Conservation (phyloP, 2,888 invertebrate species). For the Macropis europaea region DNA sequence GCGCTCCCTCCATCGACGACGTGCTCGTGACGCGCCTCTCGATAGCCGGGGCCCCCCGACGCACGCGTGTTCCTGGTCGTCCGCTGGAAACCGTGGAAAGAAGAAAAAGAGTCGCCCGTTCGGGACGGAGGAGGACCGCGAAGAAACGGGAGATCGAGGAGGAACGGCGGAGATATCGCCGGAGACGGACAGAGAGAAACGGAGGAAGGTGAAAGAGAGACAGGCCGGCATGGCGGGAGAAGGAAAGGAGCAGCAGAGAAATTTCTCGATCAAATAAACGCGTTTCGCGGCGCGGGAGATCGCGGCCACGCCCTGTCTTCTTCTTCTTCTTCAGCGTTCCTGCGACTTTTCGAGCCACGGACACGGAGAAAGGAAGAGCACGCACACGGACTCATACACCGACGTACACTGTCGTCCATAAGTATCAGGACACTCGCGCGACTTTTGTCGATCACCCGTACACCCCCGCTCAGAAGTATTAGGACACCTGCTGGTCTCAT, state of each 20-base stretch:
- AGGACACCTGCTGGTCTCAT: too few relatives aligned
- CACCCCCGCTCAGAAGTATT: too few relatives aligned
- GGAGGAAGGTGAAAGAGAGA: neutral
- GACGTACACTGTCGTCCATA: too few relatives aligned
- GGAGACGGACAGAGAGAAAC: neutral
- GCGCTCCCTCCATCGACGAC: neutral
- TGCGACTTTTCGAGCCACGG: conserved; percentile 35
- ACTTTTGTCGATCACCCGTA: too few relatives aligned
- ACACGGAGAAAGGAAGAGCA: conserved; percentile 32
- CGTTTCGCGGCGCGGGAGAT: conserved; percentile 67
- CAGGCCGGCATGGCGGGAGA: neutral
- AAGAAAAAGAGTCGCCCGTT: conserved; percentile 4
- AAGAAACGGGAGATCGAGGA: conserved; percentile 9
- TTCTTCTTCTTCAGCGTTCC: conserved; percentile 34
- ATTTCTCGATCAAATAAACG: conserved; percentile 69
- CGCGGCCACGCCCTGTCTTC: conserved; percentile 69
- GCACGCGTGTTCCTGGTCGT: conserved; percentile 26
- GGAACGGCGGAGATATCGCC: neutral
- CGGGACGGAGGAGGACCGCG: neutral
- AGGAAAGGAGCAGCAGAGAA: conserved; percentile 40
- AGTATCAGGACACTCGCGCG: too few relatives aligned
- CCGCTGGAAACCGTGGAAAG: neutral
- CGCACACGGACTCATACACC: too few relatives aligned
- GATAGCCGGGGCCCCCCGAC: conserved; percentile 27
- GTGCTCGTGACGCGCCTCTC: conserved; percentile 44